Evolutionary conservation across 2,113 vertebrate genomes (phyloP).

Genomic region (Bufo bufo): DNA sequence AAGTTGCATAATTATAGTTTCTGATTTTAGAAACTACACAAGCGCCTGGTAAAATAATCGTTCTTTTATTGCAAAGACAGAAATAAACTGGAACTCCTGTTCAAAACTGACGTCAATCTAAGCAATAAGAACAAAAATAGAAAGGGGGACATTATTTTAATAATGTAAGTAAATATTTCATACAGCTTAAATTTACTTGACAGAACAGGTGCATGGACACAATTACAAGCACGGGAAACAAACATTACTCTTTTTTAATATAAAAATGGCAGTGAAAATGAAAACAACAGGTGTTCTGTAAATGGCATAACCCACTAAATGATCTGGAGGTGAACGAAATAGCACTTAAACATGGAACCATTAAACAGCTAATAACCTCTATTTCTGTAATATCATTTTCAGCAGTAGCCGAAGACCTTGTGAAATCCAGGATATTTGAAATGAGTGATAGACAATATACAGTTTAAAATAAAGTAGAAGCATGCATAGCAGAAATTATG

Average conservation of each 20-base stretch:
- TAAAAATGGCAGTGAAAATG: conserved; percentile 26
- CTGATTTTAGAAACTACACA: background rate
- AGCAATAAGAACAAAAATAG: background rate
- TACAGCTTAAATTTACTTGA: conserved; percentile 10
- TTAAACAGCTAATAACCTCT: conserved; percentile 19
- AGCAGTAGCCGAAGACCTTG: conserved; percentile 9
- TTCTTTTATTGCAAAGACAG: background rate
- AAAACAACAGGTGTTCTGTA: conserved; percentile 48
- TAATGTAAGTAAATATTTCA: background rate
- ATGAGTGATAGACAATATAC: conserved; percentile 3
- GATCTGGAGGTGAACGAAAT: conserved; percentile 10
- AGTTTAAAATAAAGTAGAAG: too few relatives aligned
- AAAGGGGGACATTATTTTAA: conserved; percentile 10
- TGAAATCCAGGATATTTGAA: background rate
- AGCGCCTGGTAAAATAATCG: background rate
- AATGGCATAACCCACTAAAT: background rate
- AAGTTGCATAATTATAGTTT: background rate
- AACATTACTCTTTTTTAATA: conserved; percentile 25
- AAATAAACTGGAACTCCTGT: background rate
- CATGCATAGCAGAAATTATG: too few relatives aligned
- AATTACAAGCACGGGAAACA: background rate
- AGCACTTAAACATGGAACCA: background rate
- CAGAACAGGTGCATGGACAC: conserved; percentile 27
- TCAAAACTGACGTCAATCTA: background rate
- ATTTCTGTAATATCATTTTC: conserved; percentile 1